Percentiles rank a stretch among this genome's conserved stretches.
Conservation (phyloP, 2,888 invertebrate genomes). For the Saturnia pavonia region DNA sequence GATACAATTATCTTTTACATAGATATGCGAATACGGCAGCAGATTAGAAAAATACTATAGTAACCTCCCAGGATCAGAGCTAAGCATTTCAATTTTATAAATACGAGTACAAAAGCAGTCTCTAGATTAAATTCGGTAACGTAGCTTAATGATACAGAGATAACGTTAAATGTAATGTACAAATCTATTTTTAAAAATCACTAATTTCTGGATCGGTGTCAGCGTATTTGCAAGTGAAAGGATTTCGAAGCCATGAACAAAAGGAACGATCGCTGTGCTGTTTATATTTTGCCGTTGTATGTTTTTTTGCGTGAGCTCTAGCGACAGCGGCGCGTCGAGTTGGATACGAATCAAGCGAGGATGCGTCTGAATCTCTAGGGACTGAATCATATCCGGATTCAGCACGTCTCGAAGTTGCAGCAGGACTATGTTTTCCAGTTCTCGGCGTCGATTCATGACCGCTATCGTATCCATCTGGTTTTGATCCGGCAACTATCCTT, state of each 20-base stretch:
- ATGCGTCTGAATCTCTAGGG: slow-evolving; percentile 93
- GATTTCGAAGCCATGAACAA: slow-evolving; percentile 89
- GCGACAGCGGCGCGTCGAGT: slow-evolving; percentile 76
- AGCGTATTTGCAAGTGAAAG: slow-evolving; percentile 89
- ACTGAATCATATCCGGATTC: slow-evolving; percentile 97
- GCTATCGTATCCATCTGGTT: slow-evolving; percentile 90
- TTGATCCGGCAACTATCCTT: slow-evolving; percentile 84
- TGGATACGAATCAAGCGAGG: slow-evolving; percentile 89
- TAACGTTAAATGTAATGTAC: slow-evolving; percentile 40
- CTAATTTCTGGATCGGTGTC: slow-evolving; percentile 86
- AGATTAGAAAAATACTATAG: slow-evolving; percentile 78
- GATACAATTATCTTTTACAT: slow-evolving; percentile 43
- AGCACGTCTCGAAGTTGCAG: slow-evolving; percentile 89
- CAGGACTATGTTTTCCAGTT: slow-evolving; percentile 90
- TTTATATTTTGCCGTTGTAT: slow-evolving; percentile 84
- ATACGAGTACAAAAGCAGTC: slow-evolving; percentile 82
- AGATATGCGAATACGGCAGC: slow-evolving; percentile 54
- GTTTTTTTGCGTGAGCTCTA: slow-evolving; percentile 77
- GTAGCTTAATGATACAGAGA: slow-evolving; percentile 75
- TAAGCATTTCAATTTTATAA: slow-evolving; percentile 69
- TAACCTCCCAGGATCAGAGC: slow-evolving; percentile 69
- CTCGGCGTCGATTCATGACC: slow-evolving; percentile 92
- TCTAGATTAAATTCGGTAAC: slow-evolving; percentile 83
- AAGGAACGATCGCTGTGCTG: slow-evolving; percentile 87
- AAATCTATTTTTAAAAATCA: slow-evolving; percentile 74